A percentile compares a stretch with the other conserved stretches of the same genome.
These are phyloP conservation scores for Hydroisotoma schaefferi DNA, from an alignment of 2,888 invertebrate species.

Conservation along the genomic window DNA sequence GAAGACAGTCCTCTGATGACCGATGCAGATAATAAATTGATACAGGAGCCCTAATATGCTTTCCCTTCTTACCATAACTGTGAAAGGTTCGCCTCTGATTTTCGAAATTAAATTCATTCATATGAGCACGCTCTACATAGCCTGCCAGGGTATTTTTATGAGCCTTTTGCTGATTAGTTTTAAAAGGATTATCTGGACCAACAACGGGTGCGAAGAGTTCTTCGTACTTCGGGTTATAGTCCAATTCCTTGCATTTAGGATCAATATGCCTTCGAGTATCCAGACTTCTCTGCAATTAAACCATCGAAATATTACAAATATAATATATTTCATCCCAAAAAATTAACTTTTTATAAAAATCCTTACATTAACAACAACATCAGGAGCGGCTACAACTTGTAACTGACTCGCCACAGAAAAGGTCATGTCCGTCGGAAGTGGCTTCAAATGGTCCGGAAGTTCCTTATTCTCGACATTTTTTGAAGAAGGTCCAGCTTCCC, in stretches of 20 bases:
- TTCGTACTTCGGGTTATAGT: constrained; percentile 89
- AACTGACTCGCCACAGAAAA: constrained; percentile 62
- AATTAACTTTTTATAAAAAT: constrained; percentile 33
- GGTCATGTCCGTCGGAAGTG: constrained; percentile 56
- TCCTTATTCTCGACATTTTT: constrained; percentile 13
- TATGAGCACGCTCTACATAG: constrained; percentile 85
- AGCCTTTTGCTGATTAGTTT: constrained; percentile 83
- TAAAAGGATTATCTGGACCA: constrained; percentile 90
- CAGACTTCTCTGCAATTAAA: constrained; percentile 62
- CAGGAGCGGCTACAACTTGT: constrained; percentile 75
- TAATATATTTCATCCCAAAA: constrained; percentile 26
- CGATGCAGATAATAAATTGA: not conserved
- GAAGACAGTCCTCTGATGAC: not conserved
- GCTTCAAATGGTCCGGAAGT: constrained; percentile 56
- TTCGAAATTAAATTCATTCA: constrained; percentile 96
- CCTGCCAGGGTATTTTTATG: constrained; percentile 89
- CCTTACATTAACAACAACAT: constrained; percentile 73
- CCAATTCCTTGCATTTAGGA: constrained; percentile 74
- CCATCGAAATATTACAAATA: not conserved
- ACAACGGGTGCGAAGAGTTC: constrained; percentile 87
- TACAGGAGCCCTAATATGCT: no score
- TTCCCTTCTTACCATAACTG: constrained; percentile 67
- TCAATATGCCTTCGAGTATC: constrained; percentile 70
- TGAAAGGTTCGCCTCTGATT: constrained; percentile 91
- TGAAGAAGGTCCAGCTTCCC: not conserved